phyloP scores from a whole-genome alignment of 2,888 invertebrate genomes.

The Geotrupes spiniger region DNA sequence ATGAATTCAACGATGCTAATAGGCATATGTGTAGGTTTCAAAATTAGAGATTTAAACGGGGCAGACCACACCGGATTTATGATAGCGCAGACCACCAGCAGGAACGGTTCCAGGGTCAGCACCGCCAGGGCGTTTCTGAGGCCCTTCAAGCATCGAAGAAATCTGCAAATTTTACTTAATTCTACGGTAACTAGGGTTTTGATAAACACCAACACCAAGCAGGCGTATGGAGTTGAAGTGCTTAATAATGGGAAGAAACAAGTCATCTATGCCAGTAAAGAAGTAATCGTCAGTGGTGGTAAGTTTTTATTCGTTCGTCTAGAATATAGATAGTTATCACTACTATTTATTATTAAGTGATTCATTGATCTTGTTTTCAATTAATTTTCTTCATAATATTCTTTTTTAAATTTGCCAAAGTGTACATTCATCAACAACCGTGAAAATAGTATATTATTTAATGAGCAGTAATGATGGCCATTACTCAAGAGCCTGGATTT shows the following conservation, averaged over 20 bases:
- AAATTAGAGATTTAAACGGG: slow-evolving; percentile 78
- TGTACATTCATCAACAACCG: no score
- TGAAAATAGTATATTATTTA: no score
- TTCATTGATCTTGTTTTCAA: no score
- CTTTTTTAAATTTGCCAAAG: no score
- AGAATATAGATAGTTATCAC: no score
- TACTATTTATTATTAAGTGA: no score
- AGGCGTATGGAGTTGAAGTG: slow-evolving; percentile 76
- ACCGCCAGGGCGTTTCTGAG: slow-evolving; percentile 79
- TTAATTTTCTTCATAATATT: no score
- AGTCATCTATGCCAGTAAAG: slow-evolving; percentile 64
- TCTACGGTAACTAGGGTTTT: slow-evolving; percentile 75
- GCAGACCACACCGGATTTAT: slow-evolving; percentile 76
- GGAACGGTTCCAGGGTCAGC: slow-evolving; percentile 81
- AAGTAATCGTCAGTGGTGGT: slow-evolving; percentile 62
- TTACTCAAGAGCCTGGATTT: no score
- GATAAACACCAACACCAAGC: slow-evolving; percentile 70
- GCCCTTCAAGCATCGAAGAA: slow-evolving; percentile 70
- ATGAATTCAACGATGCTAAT: neutral
- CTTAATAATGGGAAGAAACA: slow-evolving; percentile 57
- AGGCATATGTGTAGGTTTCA: slow-evolving; percentile 57
- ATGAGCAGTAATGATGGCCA: no score
- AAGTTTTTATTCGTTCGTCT: slow-evolving; percentile 8
- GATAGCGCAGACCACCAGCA: slow-evolving; percentile 84
- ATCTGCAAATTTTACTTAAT: slow-evolving; percentile 81